phyloP scores from a whole-genome alignment of 2,888 invertebrate species.

The Apamea anceps region DNA sequence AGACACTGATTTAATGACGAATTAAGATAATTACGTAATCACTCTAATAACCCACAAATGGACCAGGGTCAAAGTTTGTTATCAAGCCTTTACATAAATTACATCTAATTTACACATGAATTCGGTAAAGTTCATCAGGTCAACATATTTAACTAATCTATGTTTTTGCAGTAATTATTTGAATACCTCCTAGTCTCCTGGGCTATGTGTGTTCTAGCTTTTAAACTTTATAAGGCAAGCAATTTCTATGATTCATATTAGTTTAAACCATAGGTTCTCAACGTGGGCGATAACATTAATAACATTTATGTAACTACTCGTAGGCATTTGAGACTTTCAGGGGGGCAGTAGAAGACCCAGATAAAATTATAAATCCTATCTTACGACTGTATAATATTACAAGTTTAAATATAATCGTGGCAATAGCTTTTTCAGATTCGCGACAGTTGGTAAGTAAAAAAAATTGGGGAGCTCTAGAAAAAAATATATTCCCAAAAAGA shows the following conservation, averaged over 20 bases:
- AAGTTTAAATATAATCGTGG: too few relatives aligned
- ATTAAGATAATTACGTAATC: conserved; percentile 28
- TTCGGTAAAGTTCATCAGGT: conserved; percentile 59
- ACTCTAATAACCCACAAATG: conserved; percentile 36
- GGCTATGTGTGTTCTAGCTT: conserved; percentile 19
- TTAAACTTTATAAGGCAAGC: conserved; percentile 8
- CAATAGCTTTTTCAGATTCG: not conserved
- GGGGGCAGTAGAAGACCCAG: not conserved
- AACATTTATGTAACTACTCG: not conserved
- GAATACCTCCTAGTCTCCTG: not conserved
- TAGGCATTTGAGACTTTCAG: not conserved
- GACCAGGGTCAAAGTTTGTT: conserved; percentile 33
- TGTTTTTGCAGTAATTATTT: conserved; percentile 56
- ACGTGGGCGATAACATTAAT: not conserved
- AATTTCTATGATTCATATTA: conserved; percentile 20
- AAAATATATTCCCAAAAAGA: too few relatives aligned
- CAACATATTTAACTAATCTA: conserved; percentile 40
- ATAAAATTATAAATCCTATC: not conserved
- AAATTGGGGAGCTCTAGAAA: too few relatives aligned
- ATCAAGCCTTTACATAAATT: conserved; percentile 44
- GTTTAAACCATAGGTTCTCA: not conserved
- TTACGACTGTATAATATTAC: not conserved
- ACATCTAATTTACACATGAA: conserved; percentile 44
- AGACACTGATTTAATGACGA: conserved; percentile 27
- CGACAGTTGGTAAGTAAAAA: not conserved